Percentiles rank a stretch among this genome's conserved stretches.
Evolutionary conservation across 2,113 vertebrate genomes (phyloP).

Genomic region (Apistogramma diplotaenia): DNA sequence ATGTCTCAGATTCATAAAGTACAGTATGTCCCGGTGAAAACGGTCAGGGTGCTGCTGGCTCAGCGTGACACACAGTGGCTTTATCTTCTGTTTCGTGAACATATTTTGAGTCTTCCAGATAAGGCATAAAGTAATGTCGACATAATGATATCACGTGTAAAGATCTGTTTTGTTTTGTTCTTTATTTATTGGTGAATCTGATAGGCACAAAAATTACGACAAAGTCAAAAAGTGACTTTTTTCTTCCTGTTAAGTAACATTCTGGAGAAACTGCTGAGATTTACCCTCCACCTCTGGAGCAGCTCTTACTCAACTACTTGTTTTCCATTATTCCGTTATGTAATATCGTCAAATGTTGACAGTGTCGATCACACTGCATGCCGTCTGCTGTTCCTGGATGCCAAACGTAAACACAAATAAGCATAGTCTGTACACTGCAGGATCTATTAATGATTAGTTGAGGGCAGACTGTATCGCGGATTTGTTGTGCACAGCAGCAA

Average conservation of each 20-base stretch:
- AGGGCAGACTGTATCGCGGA: neutral
- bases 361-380: slow-evolving; percentile 18
- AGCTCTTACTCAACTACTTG: neutral
- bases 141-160: neutral
- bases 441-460: neutral
- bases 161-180: neutral
- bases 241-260: slow-evolving; percentile 15
- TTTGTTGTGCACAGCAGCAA: slow-evolving; percentile 9
- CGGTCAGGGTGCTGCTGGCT: neutral
- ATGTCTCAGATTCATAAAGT: slow-evolving; percentile 25
- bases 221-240: neutral
- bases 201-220: neutral
- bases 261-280: slow-evolving; percentile 51
- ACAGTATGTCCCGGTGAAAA: slow-evolving; percentile 34
- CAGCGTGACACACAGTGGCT: neutral
- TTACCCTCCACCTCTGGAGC: slow-evolving; percentile 24
- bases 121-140: neutral
- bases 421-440: neutral
- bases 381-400: neutral
- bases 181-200: neutral
- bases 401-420: neutral
- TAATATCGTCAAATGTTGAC: slow-evolving; percentile 50
- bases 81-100: slow-evolving; percentile 35
- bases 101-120: neutral
- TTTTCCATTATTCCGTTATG: slow-evolving; percentile 38